phyloP scores from a whole-genome alignment of 2,113 vertebrate genomes.

The Falco punctatus region DNA sequence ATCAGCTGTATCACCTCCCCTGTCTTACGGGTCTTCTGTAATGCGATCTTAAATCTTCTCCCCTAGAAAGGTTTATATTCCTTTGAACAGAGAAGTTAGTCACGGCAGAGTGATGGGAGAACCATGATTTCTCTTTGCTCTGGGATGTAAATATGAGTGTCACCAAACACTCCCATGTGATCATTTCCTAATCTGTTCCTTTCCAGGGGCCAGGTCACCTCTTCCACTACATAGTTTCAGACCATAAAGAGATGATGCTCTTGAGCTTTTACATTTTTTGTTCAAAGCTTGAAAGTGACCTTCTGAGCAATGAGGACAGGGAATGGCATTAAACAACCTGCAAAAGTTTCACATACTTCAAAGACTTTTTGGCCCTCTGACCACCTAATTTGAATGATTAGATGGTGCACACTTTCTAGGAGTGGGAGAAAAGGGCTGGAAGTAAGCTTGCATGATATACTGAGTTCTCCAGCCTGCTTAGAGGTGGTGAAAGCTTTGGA shows the following conservation, averaged over 20 bases:
- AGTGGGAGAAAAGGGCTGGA: neutral
- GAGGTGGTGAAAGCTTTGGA: neutral
- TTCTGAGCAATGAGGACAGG: neutral
- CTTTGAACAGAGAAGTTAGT: neutral
- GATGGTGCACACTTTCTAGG: neutral
- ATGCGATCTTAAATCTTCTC: neutral
- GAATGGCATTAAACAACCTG: neutral
- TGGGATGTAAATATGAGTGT: neutral
- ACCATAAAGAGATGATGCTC: neutral
- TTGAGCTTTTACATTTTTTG: neutral
- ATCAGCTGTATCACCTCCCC: neutral
- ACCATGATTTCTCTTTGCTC: neutral
- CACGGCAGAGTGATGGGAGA: neutral
- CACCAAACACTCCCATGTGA: neutral
- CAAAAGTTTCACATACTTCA: neutral
- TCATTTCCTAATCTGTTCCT: neutral
- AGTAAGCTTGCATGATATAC: neutral
- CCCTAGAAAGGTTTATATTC: neutral
- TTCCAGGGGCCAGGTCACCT: neutral
- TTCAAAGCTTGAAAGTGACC: neutral
- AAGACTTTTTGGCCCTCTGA: neutral
- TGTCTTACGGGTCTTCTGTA: neutral
- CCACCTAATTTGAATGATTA: rapidly evolving
- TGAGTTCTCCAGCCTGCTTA: neutral
- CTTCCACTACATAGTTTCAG: neutral